Evolutionary conservation across 2,797 vertebrate species (phyloP), one percentile per base, ranked within the genome.

Genomic region (Sphenodon punctatus): DNA sequence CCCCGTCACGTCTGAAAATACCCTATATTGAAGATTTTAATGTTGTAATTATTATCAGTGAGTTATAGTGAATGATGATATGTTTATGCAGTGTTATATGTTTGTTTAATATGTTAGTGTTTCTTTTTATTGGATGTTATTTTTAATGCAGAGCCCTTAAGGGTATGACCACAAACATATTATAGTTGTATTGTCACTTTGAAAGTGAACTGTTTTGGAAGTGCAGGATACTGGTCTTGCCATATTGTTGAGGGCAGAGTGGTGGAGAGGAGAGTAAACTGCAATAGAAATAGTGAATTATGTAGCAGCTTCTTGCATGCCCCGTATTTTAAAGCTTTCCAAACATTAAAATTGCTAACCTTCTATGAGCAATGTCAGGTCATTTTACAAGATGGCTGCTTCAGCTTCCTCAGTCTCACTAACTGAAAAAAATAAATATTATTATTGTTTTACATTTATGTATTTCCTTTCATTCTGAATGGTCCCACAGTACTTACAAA

Each of bases 111-210:
- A 56, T n/a, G 45, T 46, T 58, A 6, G 73, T 80, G 34, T 63
- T 87, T 88, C 59, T 68, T 89, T 72, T 79, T 80, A n/a, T 59
- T 78, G 60, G 49, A 83, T 91, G 27, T 78, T 80, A 64, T 88
- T n/a, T 85, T 89, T 85, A 53, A 76, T 87, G 34, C 61, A 60
- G 82, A 45, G 84, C 43, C 73, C 64, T 63, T 82, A 59, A 60
- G 67, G 72, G 64, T 83, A 46, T 49, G 69, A 88, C 49, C 45
- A 77, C 59, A 25, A 70, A 46, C 75, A 6, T 63, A 41, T 69
- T 82, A 42, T 61, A 80, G 4, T 72, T 75, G 20, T 11, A 2
- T 78, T 71, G 87, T 59, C 58, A 46, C 14, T 58, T 83, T 82
- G 10, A 74, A 63, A 30, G 51, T 70, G 56, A 74, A 16, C 14